phyloP scores from a whole-genome alignment of 2,113 vertebrate genomes.

The Tretioscincus oriximinensis region DNA sequence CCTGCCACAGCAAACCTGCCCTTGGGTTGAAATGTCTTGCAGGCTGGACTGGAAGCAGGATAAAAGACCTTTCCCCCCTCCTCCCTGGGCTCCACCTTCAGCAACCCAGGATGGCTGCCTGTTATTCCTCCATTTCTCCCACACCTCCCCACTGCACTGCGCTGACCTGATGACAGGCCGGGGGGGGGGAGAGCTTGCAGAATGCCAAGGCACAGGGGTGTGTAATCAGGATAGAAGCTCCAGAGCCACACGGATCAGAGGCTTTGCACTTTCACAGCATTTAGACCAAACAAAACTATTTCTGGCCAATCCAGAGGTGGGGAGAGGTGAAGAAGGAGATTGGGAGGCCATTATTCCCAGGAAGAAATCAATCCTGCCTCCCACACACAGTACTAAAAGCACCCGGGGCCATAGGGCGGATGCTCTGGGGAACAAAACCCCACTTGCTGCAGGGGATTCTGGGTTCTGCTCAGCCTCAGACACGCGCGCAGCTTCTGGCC shows the following conservation, averaged over 20 bases:
- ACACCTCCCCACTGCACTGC: background rate
- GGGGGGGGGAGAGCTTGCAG: background rate
- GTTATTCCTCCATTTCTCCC: background rate
- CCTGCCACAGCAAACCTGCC: background rate
- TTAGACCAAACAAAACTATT: background rate
- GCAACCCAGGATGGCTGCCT: fast-evolving
- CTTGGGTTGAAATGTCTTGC: too few relatives aligned
- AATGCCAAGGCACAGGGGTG: fast-evolving
- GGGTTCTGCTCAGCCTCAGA: background rate
- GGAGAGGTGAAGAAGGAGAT: background rate
- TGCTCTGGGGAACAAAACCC: background rate
- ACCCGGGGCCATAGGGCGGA: too few relatives aligned
- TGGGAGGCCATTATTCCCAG: background rate
- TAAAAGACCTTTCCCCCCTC: background rate
- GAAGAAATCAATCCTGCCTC: background rate
- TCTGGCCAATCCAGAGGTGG: fast-evolving
- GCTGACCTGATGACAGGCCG: background rate
- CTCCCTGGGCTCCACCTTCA: background rate
- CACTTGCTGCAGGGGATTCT: background rate
- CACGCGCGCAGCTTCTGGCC: background rate
- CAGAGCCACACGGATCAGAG: background rate
- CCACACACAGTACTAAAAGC: background rate
- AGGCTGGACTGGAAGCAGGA: background rate
- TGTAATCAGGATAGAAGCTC: constrained; percentile 27
- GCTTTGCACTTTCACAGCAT: fast-evolving